Percentiles rank a stretch among this genome's conserved stretches.
Conservation (phyloP, 1,140 invertebrate genomes). For the Phymorhynchus buccinoides region DNA sequence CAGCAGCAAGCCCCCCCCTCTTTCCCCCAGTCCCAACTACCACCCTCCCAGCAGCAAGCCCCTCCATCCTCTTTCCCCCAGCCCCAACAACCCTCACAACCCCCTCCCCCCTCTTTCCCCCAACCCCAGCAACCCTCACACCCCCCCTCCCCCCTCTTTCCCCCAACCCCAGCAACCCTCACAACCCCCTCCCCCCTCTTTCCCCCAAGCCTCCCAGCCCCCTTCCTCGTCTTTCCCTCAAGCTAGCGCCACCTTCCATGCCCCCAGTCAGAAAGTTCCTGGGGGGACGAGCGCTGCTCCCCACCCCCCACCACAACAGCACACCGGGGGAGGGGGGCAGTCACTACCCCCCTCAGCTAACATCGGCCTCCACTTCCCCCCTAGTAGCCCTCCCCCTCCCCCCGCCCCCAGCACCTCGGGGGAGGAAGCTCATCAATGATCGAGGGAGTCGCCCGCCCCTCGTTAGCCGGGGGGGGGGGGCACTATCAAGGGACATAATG, state of each 20-base stretch:
- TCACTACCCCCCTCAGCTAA: background rate
- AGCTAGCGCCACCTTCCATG: background rate
- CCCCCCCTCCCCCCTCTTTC: too few relatives aligned
- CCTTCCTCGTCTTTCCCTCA: background rate
- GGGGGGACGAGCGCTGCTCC: slow-evolving; percentile 35
- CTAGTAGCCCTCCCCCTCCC: background rate
- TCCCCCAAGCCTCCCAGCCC: slow-evolving; percentile 27
- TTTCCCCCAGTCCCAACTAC: too few relatives aligned
- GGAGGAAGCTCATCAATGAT: background rate
- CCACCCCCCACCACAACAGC: background rate
- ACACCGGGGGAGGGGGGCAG: background rate
- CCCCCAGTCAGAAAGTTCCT: too few relatives aligned
- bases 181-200: slow-evolving; percentile 23
- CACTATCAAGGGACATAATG: background rate
- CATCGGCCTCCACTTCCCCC: background rate
- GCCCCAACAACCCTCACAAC: too few relatives aligned
- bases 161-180: too few relatives aligned
- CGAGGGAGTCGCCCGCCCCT: background rate
- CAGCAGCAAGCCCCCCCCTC: too few relatives aligned
- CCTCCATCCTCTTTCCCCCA: too few relatives aligned
- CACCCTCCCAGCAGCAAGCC: too few relatives aligned
- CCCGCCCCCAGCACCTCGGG: background rate
- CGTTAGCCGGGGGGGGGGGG: too few relatives aligned
- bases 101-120: too few relatives aligned
- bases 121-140: too few relatives aligned